Percentiles rank a stretch among this genome's conserved stretches.
phyloP scores from a whole-genome alignment of 2,888 invertebrate species.

The Leptinotarsa haldemani region DNA sequence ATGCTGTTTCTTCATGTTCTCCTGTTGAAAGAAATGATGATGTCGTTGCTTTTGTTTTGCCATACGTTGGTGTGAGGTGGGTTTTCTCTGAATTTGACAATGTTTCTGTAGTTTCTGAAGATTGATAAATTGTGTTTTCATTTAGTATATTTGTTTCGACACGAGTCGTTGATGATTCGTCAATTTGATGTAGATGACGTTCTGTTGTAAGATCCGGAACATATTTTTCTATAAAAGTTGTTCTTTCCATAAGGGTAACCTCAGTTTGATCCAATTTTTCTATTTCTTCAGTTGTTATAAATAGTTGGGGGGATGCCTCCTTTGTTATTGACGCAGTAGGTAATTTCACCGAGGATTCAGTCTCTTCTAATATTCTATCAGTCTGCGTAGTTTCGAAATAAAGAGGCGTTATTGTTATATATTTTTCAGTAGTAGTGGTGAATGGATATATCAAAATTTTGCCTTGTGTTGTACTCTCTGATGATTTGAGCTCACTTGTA shows the following conservation, averaged over 20 bases:
- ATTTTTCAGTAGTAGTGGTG: slow-evolving; percentile 44
- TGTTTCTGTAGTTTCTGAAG: slow-evolving; percentile 6
- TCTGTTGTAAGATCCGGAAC: no score
- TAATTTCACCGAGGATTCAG: neutral
- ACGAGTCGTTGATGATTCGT: neutral
- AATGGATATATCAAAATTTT: slow-evolving; percentile 44
- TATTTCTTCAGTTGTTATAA: no score
- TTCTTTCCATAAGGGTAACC: no score
- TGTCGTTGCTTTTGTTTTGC: no score
- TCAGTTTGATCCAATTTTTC: no score
- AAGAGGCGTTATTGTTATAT: slow-evolving; percentile 40
- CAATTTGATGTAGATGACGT: neutral
- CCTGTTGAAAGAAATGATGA: neutral
- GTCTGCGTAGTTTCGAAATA: neutral
- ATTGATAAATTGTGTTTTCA: neutral
- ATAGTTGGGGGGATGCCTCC: no score
- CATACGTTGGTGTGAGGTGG: neutral
- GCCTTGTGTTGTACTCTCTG: slow-evolving; percentile 41
- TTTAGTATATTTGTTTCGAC: neutral
- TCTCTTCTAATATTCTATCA: neutral
- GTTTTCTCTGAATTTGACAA: neutral
- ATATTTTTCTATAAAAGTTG: no score
- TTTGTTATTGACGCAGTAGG: no score
- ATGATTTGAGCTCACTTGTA: slow-evolving; percentile 51
- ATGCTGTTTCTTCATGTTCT: neutral